Conservation (phyloP, 2,113 vertebrate genomes). For the Artemisiospiza belli region DNA sequence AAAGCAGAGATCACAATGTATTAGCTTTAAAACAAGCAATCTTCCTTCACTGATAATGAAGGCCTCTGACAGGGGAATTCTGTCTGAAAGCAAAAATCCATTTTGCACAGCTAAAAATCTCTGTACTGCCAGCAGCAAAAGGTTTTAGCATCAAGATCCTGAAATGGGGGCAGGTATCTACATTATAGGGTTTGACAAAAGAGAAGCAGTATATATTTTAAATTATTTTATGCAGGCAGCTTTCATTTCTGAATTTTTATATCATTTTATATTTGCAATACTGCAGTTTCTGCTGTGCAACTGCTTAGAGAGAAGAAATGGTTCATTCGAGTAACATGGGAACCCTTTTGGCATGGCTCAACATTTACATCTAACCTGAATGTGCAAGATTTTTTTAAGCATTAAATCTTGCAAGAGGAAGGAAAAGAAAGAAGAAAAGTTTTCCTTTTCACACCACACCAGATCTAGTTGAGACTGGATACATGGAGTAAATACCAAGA, state of each 20-base stretch:
- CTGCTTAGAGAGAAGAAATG: background rate
- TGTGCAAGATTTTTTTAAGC: background rate
- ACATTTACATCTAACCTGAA: background rate
- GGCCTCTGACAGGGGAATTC: background rate
- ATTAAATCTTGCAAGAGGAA: constrained; percentile 47
- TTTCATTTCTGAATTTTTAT: background rate
- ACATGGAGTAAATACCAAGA: constrained; percentile 39
- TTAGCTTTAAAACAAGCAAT: background rate
- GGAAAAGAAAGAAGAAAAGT: constrained; percentile 36
- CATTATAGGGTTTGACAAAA: background rate
- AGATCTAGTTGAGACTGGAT: constrained; percentile 50
- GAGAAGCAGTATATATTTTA: background rate
- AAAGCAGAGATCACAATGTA: background rate
- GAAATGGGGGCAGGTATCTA: background rate
- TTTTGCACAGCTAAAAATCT: background rate
- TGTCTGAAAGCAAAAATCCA: background rate
- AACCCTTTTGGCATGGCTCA: background rate
- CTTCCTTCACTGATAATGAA: background rate
- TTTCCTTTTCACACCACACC: constrained; percentile 57
- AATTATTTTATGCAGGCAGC: background rate
- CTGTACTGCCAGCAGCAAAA: background rate
- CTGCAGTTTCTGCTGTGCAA: background rate
- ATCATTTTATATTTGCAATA: background rate
- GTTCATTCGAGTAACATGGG: background rate
- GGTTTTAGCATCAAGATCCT: background rate